These are phyloP conservation scores for Drosophila lacicola DNA, from an alignment of 2,888 invertebrate genomes.

Conservation along the genomic window DNA sequence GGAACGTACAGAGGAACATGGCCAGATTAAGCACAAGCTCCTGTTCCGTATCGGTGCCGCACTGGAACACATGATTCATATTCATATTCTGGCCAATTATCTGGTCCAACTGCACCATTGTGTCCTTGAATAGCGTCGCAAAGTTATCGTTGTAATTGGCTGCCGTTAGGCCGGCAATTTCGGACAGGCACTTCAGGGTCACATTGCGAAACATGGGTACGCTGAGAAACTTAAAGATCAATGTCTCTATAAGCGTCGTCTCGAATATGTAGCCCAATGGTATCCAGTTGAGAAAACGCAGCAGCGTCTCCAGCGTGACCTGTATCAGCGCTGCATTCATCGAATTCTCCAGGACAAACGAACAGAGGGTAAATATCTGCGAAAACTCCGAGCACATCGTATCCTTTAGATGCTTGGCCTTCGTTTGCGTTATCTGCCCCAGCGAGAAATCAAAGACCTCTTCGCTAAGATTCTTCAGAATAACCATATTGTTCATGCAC, in stretches of 20 bases:
- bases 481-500: constrained; percentile 99
- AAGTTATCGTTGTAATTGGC: constrained; percentile 97
- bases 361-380: constrained; percentile 98
- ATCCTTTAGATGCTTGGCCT: constrained; percentile 99
- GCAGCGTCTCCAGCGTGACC: constrained; percentile 97
- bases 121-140: constrained; percentile 94
- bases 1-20: constrained; percentile 97
- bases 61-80: constrained; percentile 96
- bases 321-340: constrained; percentile 98
- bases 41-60: constrained; percentile 98
- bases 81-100: constrained; percentile 97
- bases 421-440: constrained; percentile 99
- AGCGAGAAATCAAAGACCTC: constrained; percentile 99
- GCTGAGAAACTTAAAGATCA: constrained; percentile 98
- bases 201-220: constrained; percentile 99
- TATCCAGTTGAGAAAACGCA: constrained; percentile 99
- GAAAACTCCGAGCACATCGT: constrained; percentile 99
- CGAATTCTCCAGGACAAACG: constrained; percentile 98
- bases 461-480: constrained; percentile 98
- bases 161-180: constrained; percentile 96
- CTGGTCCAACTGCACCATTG: constrained; percentile 95
- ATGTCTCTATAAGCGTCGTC: constrained; percentile 96
- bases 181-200: constrained; percentile 98
- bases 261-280: constrained; percentile 99
- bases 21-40: constrained; percentile 99